phyloP scores from a whole-genome alignment of 2,113 vertebrate genomes.

The Grammomys dolichurus region DNA sequence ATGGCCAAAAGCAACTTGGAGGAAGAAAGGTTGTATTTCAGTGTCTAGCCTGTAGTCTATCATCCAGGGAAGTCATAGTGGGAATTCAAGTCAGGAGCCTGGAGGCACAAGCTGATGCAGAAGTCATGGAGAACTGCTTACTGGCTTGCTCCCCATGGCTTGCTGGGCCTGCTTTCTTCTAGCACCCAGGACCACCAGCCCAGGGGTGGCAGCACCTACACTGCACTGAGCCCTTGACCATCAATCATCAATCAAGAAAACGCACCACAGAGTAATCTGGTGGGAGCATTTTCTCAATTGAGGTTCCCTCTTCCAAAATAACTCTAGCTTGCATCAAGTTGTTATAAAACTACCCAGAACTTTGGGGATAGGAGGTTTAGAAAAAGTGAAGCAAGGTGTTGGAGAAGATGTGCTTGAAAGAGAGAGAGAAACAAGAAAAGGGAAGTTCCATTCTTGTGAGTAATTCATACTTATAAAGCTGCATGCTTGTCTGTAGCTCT shows the following conservation, averaged over 20 bases:
- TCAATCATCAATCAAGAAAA: background rate
- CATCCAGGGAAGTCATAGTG: background rate
- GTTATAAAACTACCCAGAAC: no score
- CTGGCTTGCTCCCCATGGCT: background rate
- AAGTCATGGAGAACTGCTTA: background rate
- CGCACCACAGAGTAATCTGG: background rate
- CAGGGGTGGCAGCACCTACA: background rate
- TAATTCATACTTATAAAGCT: background rate
- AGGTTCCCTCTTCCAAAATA: background rate
- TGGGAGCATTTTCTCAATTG: background rate
- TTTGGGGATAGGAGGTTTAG: background rate
- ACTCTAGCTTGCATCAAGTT: background rate
- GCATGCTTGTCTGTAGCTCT: background rate
- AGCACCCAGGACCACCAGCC: background rate
- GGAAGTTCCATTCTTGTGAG: background rate
- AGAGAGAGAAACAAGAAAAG: background rate
- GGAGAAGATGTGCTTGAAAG: background rate
- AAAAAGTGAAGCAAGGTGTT: background rate
- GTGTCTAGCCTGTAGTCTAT: background rate
- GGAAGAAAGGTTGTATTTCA: background rate
- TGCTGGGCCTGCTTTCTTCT: background rate
- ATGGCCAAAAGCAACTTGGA: background rate
- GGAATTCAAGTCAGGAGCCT: background rate
- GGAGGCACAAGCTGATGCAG: background rate
- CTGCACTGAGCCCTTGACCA: background rate